Percentiles rank a stretch among this genome's conserved stretches.
Evolutionary conservation across 2,113 vertebrate genomes (phyloP).

Genomic region (Callaeas wilsoni): DNA sequence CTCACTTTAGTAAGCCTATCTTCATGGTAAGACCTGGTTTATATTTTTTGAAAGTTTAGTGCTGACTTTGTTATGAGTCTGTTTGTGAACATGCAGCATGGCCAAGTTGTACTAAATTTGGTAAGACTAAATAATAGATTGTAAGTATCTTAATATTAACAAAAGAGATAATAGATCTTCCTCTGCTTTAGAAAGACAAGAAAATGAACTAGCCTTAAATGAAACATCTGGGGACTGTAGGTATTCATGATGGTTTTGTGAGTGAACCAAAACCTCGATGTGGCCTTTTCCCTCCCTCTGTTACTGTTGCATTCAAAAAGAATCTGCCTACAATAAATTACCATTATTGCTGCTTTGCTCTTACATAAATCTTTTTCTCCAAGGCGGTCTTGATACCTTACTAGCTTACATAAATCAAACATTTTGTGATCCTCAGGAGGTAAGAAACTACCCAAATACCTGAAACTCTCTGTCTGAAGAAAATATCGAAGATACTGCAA

Average conservation of each 20-base stretch:
- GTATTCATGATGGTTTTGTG: not conserved
- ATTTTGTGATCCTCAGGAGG: not conserved
- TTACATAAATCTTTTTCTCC: not conserved
- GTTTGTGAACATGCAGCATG: not conserved
- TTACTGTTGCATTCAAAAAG: not conserved
- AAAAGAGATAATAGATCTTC: not conserved
- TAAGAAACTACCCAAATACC: not conserved
- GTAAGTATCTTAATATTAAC: not conserved
- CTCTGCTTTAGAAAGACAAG: not conserved
- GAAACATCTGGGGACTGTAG: not conserved
- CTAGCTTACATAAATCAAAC: not conserved
- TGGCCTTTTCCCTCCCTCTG: not conserved
- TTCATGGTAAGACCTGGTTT: not conserved
- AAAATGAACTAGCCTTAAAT: not conserved
- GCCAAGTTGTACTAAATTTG: not conserved
- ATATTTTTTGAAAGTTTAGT: not conserved
- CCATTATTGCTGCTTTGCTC: not conserved
- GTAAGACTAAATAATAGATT: not conserved
- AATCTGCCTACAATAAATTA: not conserved
- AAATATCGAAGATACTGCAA: not conserved
- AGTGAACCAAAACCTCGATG: not conserved
- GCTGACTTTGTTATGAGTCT: not conserved
- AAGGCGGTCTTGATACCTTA: not conserved
- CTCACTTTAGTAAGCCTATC: not conserved
- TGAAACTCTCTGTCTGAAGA: not conserved